A percentile compares a stretch with the other conserved stretches of the same genome.
phyloP scores from a whole-genome alignment of 1,140 invertebrate species.

The Frieseomelitta varia region DNA sequence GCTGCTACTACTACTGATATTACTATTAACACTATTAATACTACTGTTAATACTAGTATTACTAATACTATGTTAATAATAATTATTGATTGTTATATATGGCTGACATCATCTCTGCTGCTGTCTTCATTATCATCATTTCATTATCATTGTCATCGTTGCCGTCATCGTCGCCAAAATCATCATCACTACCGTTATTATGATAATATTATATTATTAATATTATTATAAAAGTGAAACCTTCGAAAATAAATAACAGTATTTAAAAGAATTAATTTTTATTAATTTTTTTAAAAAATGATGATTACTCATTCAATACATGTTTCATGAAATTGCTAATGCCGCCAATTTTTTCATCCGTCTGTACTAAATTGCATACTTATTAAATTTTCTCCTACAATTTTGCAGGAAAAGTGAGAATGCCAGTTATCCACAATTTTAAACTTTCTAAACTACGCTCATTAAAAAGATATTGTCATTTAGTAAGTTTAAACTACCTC shows the following conservation, averaged over 20 bases:
- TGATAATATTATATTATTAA: background rate
- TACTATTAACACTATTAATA: background rate
- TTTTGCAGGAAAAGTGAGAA: background rate
- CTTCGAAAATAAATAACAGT: slow-evolving; percentile 72
- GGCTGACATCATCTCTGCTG: background rate
- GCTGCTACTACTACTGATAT: background rate
- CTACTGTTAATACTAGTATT: no score
- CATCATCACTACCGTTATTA: background rate
- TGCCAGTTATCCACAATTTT: background rate
- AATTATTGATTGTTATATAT: background rate
- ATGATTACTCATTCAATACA: slow-evolving; percentile 22
- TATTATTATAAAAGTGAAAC: slow-evolving; percentile 61
- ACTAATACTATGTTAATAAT: background rate
- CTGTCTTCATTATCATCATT: background rate
- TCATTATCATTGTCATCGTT: background rate
- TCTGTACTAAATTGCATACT: slow-evolving; percentile 51
- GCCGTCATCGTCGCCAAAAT: background rate
- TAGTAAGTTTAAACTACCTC: background rate
- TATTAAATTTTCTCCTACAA: slow-evolving; percentile 29
- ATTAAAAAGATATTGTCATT: background rate
- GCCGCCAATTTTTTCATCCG: slow-evolving; percentile 76
- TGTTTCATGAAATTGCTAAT: slow-evolving; percentile 37
- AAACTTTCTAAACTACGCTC: background rate
- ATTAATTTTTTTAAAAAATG: slow-evolving; percentile 55
- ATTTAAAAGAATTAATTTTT: slow-evolving; percentile 68